These are phyloP conservation scores for Ischnus inquisitorius DNA, from an alignment of 2,888 invertebrate genomes.

Conservation along the genomic window DNA sequence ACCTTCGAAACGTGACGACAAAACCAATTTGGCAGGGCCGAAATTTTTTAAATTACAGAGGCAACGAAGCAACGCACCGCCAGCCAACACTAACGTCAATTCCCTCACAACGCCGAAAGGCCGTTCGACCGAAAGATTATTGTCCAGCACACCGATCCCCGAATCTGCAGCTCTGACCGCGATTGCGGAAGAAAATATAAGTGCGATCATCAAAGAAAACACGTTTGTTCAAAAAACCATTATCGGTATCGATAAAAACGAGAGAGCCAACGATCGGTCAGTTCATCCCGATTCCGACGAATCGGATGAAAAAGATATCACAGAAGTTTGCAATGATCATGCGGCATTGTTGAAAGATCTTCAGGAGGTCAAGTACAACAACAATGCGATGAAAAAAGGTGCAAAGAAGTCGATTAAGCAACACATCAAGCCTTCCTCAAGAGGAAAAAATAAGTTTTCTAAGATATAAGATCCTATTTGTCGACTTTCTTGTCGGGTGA, in stretches of 20 bases:
- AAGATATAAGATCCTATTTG: slow-evolving; percentile 12
- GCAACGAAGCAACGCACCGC: background rate
- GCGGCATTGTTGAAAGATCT: slow-evolving; percentile 31
- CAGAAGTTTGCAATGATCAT: background rate
- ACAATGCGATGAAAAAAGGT: background rate
- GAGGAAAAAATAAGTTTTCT: background rate
- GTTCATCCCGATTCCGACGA: background rate
- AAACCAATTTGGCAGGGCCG: background rate
- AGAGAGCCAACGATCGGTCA: too few relatives aligned
- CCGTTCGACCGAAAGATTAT: background rate
- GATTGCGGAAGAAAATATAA: slow-evolving; percentile 18
- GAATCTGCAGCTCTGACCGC: background rate
- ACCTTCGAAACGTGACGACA: background rate
- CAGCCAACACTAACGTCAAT: background rate
- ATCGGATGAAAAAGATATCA: slow-evolving; percentile 3
- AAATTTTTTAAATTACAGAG: slow-evolving; percentile 4
- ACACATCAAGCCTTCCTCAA: background rate
- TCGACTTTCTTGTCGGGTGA: background rate
- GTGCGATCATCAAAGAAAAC: background rate
- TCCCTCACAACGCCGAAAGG: background rate
- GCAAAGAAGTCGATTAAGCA: background rate
- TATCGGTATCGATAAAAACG: background rate
- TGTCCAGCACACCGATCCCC: slow-evolving; percentile 28
- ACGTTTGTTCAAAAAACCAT: background rate
- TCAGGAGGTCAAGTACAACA: background rate